These are phyloP conservation scores for Noctua comes DNA, from an alignment of 2,888 invertebrate species.

Conservation along the genomic window DNA sequence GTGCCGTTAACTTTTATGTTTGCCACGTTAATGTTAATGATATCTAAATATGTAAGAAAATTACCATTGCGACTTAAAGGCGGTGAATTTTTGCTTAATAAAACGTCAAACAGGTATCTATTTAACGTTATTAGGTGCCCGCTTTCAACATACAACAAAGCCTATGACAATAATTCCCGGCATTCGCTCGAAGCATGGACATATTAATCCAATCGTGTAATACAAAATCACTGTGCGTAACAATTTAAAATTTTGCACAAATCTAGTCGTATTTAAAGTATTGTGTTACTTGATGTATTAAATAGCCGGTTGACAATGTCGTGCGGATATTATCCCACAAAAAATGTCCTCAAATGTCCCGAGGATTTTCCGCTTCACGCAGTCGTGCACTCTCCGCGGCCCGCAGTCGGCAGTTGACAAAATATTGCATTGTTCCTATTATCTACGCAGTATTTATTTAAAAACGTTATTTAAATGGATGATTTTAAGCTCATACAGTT, in stretches of 20 bases:
- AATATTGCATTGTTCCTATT: constrained; percentile 91
- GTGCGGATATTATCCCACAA: constrained; percentile 90
- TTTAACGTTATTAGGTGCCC: constrained; percentile 52
- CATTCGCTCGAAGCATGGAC: constrained; percentile 65
- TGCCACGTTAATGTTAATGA: constrained; percentile 44
- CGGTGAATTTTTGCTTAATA: constrained; percentile 19
- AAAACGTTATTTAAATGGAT: constrained; percentile 91
- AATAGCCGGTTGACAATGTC: constrained; percentile 90
- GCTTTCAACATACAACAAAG: constrained; percentile 42
- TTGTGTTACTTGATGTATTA: constrained; percentile 90
- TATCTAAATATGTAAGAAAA: constrained; percentile 43
- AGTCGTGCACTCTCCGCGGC: constrained; percentile 87
- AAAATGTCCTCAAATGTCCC: constrained; percentile 90
- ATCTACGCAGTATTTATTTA: constrained; percentile 90
- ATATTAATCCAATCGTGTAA: constrained; percentile 87
- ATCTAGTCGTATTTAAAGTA: constrained; percentile 90
- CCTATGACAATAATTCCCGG: constrained; percentile 49
- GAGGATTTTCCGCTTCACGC: constrained; percentile 91
- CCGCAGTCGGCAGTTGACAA: constrained; percentile 90
- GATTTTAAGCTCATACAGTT: constrained; percentile 88
- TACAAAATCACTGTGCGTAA: constrained; percentile 86
- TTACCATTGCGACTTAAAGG: constrained; percentile 18
- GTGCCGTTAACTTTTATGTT: constrained; percentile 52
- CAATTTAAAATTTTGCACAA: constrained; percentile 90
- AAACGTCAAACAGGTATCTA: constrained; percentile 42